Evolutionary conservation across 64 coral and sea anemone genomes (phyloP), one percentile per base, ranked within the genome.

Genomic region (Pocillopora verrucosa): DNA sequence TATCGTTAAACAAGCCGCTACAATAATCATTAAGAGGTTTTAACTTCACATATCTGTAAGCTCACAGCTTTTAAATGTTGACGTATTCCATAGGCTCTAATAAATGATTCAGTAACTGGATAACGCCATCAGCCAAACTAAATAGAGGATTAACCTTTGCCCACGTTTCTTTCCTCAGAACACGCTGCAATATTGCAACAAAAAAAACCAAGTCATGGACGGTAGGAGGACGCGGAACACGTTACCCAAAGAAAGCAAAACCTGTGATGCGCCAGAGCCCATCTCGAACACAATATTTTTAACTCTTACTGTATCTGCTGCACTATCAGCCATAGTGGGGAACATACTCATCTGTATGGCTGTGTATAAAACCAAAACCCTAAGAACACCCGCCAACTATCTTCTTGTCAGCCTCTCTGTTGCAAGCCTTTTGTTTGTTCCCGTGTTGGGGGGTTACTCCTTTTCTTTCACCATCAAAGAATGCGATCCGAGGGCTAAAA

Each of bases 321-420:
- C 72, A 65, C 38, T 85, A 45, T 24, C 65, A 26, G 35, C 82
- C 24, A 36, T 37, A 1, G 2, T 85, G 20, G 63, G 82, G 56
- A 85, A 70, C 22, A 70, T 63, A 9, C 82, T 85, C 30, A 25
- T 85, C 25, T 70, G 67, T 38, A 36, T 85, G 9, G 63, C 82
- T 1, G 65, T 85, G 13, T 85, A 72, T 20, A 85, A 85, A 70
- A 65, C 64, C 45, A 30, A 22, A 5, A 10, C 82, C 13, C 82
- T 85, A 19, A 85, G 82, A 24, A 70, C 63, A 7, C 61, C 82
- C 25, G 36, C 82, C 10, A 85, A 72, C 63, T 85, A 85, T 26
- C 35, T 85, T 22, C 82, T 85, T 1, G 64, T 72, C 12, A 85
- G 82, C 38, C 63, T 85, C 19, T 70, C 82, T 14, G 25, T 85